Percentiles rank a stretch among this genome's conserved stretches.
phyloP scores from a whole-genome alignment of 1,140 invertebrate species.

The Sycophila sp. region DNA sequence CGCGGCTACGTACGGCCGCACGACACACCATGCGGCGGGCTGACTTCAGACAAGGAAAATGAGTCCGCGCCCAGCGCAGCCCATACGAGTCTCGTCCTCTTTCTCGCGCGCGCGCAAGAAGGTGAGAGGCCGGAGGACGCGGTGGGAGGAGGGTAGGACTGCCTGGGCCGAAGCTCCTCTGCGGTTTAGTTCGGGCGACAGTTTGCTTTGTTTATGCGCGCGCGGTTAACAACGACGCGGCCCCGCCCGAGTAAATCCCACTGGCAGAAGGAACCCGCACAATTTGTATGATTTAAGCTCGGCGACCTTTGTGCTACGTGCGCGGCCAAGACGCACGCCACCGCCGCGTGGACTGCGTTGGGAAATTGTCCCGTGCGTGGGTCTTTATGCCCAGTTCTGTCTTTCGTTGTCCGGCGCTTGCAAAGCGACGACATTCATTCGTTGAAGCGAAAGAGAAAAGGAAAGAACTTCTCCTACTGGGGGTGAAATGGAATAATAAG shows the following conservation, averaged over 20 bases:
- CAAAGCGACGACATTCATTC: no score
- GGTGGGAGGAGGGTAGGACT: no score
- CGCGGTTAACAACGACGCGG: background rate
- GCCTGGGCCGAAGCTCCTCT: conserved; percentile 37
- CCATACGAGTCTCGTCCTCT: no score
- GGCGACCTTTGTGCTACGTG: conserved; percentile 25
- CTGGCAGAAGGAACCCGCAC: conserved; percentile 8
- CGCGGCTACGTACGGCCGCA: background rate
- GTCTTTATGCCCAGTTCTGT: no score
- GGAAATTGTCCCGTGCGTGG: background rate
- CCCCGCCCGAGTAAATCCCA: background rate
- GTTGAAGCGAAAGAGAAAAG: no score
- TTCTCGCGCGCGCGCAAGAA: no score
- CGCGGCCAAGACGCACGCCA: background rate
- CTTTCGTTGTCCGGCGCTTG: no score
- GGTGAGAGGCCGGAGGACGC: no score
- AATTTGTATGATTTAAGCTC: conserved; percentile 41
- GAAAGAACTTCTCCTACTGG: no score
- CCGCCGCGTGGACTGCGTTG: background rate
- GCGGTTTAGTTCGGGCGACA: conserved; percentile 48
- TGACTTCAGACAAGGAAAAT: background rate
- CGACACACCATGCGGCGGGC: background rate
- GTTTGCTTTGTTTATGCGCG: conserved; percentile 49
- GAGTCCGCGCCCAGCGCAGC: background rate
- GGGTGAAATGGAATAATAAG: no score